Base-by-base conservation (phyloP, 2,888 invertebrate genomes). In the Clanis bilineata region DNA sequence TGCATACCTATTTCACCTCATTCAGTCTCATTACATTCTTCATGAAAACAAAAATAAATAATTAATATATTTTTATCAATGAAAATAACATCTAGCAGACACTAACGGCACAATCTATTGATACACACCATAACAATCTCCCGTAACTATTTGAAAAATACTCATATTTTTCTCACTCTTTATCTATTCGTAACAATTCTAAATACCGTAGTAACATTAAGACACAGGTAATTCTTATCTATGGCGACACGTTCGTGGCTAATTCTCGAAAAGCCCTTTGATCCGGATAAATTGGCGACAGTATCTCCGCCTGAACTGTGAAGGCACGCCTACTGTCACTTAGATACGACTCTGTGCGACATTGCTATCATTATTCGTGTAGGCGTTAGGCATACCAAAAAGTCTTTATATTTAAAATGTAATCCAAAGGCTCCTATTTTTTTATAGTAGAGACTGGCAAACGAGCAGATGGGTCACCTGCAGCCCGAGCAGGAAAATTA, bases 141-240 rank as follows among this genome's bases (percentile, higher is more conserved):
- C n/a, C n/a, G n/a, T n/a, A n/a, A n/a, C n/a, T n/a, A n/a, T n/a
- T n/a, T n/a, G 25, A 56, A 25, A 1, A 5, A 41, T 9, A 41
- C 32, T 22, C 57, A 23, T 32, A 25, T 12, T 4, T 6, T 55
- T 55, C 36, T 43, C 41, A 22, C 22, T 36, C 4, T 32, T 44
- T 36, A n/a, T 51, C 51, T 28, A 59, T 60, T 61, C n/a, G 7
- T 18, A 62, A 18, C 22, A 1, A 54, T 10, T 18, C 15, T 10
- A 39, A 54, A 38, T 23, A 36, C 55, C 3, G n/a, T 58, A 36
- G 60, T 72, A 59, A 23, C 38, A 56, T 6, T 51, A 38, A 59
- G 25, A 59, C 38, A 44, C 59, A 70, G 72, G 72, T 79, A 76
- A 77, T 77, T 72, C 76, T 76, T 78, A 77, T 72, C 66, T 66